Percentiles rank a stretch among this genome's conserved stretches.
Conservation (phyloP, 2,113 vertebrate genomes). For the Pseudorhombus dupliciocellatus region DNA sequence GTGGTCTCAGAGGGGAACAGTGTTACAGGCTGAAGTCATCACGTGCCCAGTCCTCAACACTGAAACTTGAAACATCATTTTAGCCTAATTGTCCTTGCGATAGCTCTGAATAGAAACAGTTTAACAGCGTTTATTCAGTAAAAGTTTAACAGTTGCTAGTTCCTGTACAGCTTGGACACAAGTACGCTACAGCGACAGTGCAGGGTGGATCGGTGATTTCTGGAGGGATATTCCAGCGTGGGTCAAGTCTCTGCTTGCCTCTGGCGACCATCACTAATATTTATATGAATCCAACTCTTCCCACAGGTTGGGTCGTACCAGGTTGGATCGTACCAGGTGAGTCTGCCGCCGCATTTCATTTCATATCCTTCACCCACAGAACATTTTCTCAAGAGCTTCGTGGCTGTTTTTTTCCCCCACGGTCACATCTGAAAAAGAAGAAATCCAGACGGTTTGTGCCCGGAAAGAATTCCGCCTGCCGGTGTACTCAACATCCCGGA, state of each 20-base stretch:
- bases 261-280: background rate
- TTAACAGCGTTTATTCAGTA: no score
- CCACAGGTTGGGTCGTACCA: constrained; percentile 44
- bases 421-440: constrained; percentile 66
- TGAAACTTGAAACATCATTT: no score
- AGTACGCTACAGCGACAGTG: no score
- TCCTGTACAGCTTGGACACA: no score
- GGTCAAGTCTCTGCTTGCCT: background rate
- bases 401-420: constrained; percentile 7
- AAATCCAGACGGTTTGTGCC: constrained; percentile 62
- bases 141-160: no score
- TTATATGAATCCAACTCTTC: background rate
- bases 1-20: no score
- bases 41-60: no score
- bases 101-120: background rate
- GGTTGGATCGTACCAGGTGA: constrained; percentile 63
- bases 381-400: background rate
- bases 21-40: no score
- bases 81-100: no score
- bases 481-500: constrained; percentile 70
- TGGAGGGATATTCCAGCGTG: background rate
- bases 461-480: constrained; percentile 75
- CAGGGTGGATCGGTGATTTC: no score
- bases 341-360: constrained; percentile 18
- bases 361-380: background rate